Base-by-base conservation (phyloP, 1,140 invertebrate genomes). In the Lineus longissimus region DNA sequence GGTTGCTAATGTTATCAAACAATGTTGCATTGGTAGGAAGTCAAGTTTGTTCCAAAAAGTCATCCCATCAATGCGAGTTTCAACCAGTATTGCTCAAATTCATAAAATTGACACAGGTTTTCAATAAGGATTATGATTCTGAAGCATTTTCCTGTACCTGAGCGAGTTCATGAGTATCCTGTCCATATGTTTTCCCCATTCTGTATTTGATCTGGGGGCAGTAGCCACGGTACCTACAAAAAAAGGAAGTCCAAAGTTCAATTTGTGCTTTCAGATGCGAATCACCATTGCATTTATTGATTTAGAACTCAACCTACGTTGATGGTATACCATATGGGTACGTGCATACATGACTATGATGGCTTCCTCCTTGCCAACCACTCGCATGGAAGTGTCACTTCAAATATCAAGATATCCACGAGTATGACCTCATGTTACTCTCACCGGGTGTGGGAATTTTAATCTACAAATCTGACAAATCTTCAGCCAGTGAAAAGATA, bases 151-250 rank as follows among this genome's bases (percentile, higher is more conserved):
- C 51, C 54, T 63, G 69, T 66, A 80, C 78, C 71, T 74, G 33
- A n/a, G 73, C 69, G n/a, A 81, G 51, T 51, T 76, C 71, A 68
- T 73, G 65, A 15, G 80, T 81, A 31, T 81, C 73, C 58, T 73
- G 72, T 33, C 79, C 80, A 69, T 80, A 82, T 36, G 81, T 82
- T 65, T 80, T 73, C 0, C 80, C 80, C 59, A 78, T 69, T 70
- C 75, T 62, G 68, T 80, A 82, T 62, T 81, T 81, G 9, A 79
- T 70, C 55, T 81, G 81, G 55, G 80, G 81, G 57, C 76, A 75
- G 59, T 81, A 81, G 19, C 81, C 81, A 22, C 71, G 63, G 59
- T 82, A 82, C 22, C 81, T 82, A 70, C 19, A 74, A 69, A 59
- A 33, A 61, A n/a, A n/a, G n/a, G n/a, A n/a, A n/a, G n/a, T n/a